Evolutionary conservation across 2,113 vertebrate genomes (phyloP).

Genomic region (Ia io): DNA sequence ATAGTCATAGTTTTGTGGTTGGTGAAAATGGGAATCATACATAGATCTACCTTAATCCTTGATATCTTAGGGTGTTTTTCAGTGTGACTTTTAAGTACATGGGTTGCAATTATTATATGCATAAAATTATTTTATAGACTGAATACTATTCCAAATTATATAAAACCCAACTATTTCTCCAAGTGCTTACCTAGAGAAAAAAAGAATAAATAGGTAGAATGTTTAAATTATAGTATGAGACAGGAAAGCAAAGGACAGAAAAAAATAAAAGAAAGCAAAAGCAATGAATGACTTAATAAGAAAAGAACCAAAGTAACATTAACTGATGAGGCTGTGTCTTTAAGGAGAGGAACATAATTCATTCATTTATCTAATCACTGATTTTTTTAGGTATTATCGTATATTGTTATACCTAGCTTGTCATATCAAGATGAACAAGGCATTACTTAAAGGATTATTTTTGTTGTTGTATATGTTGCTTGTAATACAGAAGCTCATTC

Average conservation of each 20-base stretch:
- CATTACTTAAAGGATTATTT: neutral
- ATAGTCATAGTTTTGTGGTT: neutral
- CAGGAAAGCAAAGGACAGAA: neutral
- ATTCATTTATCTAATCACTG: neutral
- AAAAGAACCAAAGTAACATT: neutral
- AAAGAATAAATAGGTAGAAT: neutral
- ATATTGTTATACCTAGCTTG: neutral
- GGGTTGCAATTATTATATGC: neutral
- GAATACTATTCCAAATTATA: neutral
- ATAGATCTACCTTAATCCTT: neutral
- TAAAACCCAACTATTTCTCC: constrained; percentile 6
- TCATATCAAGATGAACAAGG: neutral
- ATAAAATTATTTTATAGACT: neutral
- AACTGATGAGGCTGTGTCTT: neutral
- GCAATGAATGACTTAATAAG: neutral
- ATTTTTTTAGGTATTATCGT: neutral
- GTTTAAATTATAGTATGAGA: neutral
- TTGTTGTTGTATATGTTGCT: neutral
- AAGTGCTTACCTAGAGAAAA: neutral
- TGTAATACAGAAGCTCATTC: neutral
- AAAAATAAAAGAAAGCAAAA: neutral
- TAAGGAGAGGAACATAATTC: neutral
- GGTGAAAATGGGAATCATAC: neutral
- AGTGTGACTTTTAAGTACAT: neutral
- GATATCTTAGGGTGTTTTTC: neutral